Percentiles rank a stretch among this genome's conserved stretches.
These are phyloP conservation scores for Arothron firmamentum DNA, from an alignment of 2,113 vertebrate genomes.

Conservation along the genomic window DNA sequence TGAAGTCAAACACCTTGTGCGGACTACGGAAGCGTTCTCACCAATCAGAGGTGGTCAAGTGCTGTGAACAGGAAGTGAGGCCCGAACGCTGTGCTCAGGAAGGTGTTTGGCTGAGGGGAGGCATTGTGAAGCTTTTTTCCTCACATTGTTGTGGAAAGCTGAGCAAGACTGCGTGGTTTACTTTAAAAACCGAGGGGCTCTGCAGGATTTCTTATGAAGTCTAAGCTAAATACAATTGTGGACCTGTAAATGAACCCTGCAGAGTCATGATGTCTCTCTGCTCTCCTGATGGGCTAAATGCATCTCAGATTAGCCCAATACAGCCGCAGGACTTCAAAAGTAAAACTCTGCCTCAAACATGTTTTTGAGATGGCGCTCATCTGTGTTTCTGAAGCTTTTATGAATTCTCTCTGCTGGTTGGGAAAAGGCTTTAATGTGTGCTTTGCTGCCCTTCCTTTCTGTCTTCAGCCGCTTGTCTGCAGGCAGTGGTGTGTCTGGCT, in stretches of 20 bases:
- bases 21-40: background rate
- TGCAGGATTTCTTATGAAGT: background rate
- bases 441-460: background rate
- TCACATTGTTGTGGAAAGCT: constrained; percentile 65
- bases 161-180: constrained; percentile 10
- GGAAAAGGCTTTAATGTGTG: background rate
- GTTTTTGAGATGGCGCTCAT: constrained; percentile 15
- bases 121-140: constrained; percentile 59
- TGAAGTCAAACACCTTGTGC: constrained; percentile 11
- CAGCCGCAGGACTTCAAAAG: constrained; percentile 64
- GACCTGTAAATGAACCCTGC: background rate
- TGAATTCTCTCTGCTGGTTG: no score
- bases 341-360: constrained; percentile 35
- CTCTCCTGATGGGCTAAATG: constrained; percentile 26
- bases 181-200: background rate
- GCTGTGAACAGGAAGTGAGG: constrained; percentile 64
- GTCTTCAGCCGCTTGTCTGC: no score
- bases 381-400: background rate
- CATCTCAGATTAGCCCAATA: constrained; percentile 38
- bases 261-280: constrained; percentile 13
- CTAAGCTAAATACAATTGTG: background rate
- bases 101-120: constrained; percentile 35
- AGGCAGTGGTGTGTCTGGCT: no score
- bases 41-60: constrained; percentile 26
- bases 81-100: constrained; percentile 56